Base-by-base conservation (phyloP, 2,113 vertebrate genomes). In the Aythya baeri region DNA sequence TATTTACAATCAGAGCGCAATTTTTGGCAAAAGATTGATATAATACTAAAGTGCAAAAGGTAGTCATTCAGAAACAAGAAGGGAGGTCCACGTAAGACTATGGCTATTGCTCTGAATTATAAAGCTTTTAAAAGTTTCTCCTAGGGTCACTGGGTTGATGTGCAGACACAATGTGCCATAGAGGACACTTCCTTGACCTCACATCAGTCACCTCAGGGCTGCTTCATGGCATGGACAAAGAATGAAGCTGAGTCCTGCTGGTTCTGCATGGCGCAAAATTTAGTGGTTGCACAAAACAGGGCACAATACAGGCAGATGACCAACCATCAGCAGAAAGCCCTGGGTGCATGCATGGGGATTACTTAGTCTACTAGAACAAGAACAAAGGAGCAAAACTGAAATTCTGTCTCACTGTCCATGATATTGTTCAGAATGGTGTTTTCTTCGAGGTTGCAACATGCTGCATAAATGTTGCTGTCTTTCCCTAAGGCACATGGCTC, bases 231-330 rank as follows among this genome's bases (percentile, higher is more conserved):
- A 0, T 8, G 34, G 22, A 29, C 25, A 68, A 78, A 41, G 14
- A 2, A 17, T 32, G 21, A 15, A 34, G 7, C 12, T 34, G 17
- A 14, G 52, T 29, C 7, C 4, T 0, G 2, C 1, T 3, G 8
- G 8, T 46, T 4, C 20, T 15, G 0, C 4, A 7, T 20, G 6
- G 20, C 8, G 62, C 41, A 44, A 66, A 52, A 38, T 18, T n/a
- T 1, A 38, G 21, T 16, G 20, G 11, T 44, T 20, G 9, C 25
- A 26, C 11, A 67, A 17, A 29, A 27, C 1, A 22, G 11, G 15
- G 11, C 5, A 26, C 11, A 49, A 8, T 17, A 50, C 4, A 22
- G 11, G 4, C 9, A 54, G 49, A 12, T n/a, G 26, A 17, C 29
- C 46, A 27, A 12, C 17, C 18, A 26, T 10, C 27, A 11, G 6